Evolutionary conservation across 2,888 invertebrate species (phyloP).

Genomic region (Eremobia ochroleuca): DNA sequence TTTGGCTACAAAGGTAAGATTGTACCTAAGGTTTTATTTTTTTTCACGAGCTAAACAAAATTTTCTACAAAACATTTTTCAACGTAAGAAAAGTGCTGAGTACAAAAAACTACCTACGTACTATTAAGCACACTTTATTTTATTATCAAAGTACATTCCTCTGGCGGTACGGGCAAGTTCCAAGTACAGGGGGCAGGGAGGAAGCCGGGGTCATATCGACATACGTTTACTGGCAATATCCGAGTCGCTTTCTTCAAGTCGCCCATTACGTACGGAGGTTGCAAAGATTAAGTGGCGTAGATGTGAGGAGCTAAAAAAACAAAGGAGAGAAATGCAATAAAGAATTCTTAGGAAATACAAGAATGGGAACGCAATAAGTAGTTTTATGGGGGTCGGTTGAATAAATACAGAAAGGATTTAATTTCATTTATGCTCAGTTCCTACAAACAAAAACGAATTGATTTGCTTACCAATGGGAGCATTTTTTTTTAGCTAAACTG

Average conservation of each 20-base stretch:
- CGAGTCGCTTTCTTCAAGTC: conserved; percentile 78
- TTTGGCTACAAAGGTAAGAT: not conserved
- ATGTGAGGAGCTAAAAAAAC: conserved; percentile 23
- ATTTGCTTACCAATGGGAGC: too few species aligned
- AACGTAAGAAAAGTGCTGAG: conserved; percentile 47
- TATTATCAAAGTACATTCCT: conserved; percentile 64
- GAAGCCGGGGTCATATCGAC: conserved; percentile 75
- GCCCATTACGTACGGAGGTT: conserved; percentile 73
- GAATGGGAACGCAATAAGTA: conserved; percentile 40
- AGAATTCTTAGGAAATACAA: conserved; percentile 40
- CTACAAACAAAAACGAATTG: too few species aligned
- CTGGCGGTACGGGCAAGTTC: conserved; percentile 67
- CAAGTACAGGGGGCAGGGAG: conserved; percentile 69
- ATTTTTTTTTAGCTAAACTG: too few species aligned
- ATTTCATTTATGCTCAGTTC: not conserved
- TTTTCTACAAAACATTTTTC: conserved; percentile 27
- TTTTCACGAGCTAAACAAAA: conserved; percentile 29
- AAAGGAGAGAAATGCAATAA: conserved; percentile 33
- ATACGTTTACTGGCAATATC: conserved; percentile 82
- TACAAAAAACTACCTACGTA: conserved; percentile 50
- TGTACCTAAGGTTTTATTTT: not conserved
- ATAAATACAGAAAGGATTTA: not conserved
- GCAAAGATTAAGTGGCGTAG: conserved; percentile 69
- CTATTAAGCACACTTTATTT: conserved; percentile 66
- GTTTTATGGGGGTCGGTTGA: conserved; percentile 15